Conservation (phyloP, 2,888 invertebrate species). For the Amphipoea lucens region DNA sequence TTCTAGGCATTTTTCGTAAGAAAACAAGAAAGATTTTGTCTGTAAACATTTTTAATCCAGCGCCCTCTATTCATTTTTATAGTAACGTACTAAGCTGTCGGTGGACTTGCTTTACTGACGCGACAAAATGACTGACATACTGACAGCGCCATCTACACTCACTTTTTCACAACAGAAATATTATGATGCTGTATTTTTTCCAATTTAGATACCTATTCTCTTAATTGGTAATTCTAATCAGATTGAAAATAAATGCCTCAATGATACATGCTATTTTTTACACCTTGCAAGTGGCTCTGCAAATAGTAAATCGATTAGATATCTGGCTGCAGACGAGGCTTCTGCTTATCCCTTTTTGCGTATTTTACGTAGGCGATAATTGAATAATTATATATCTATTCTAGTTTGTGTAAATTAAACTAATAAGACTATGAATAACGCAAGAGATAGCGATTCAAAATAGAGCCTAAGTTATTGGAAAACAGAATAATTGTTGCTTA, state of each 20-base stretch:
- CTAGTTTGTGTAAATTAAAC: neutral
- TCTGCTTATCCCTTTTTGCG: neutral
- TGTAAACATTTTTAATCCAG: neutral
- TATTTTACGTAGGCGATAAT: neutral
- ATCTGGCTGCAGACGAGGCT: neutral
- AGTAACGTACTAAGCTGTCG: neutral
- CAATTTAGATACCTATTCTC: neutral
- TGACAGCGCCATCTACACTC: conserved; percentile 40
- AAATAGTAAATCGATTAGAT: neutral
- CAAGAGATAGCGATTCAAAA: neutral
- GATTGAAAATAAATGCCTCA: neutral
- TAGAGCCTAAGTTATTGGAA: neutral
- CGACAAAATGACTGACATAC: neutral
- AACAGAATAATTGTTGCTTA: neutral
- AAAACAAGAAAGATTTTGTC: neutral
- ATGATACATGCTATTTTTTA: neutral
- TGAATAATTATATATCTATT: neutral
- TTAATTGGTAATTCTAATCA: neutral
- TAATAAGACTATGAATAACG: neutral
- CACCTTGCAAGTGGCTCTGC: neutral
- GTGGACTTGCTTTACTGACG: neutral
- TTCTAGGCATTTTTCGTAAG: neutral
- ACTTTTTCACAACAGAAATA: neutral
- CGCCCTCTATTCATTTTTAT: conserved; percentile 34
- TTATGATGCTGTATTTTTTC: neutral